Conservation (phyloP, 2,888 invertebrate species). For the Synanthedon myopaeformis region DNA sequence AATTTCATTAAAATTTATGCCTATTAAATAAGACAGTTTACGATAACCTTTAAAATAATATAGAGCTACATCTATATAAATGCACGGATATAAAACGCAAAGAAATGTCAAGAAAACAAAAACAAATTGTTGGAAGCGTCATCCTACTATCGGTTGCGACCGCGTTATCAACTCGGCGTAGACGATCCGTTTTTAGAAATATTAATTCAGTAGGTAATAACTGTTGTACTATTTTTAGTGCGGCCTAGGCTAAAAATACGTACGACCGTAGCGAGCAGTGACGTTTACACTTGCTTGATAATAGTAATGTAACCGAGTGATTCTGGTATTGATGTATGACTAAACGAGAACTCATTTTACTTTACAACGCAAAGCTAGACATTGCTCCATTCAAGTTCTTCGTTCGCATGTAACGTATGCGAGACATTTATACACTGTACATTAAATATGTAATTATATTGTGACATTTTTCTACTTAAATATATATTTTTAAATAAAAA, state of each 20-base stretch:
- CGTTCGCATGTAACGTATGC: too few species aligned
- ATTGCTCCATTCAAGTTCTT: too few species aligned
- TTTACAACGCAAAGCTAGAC: background rate
- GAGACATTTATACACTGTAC: too few species aligned
- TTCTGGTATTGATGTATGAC: background rate
- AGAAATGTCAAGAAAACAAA: constrained; percentile 29
- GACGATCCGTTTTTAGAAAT: constrained; percentile 70
- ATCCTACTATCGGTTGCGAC: constrained; percentile 48
- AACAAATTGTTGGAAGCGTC: constrained; percentile 44
- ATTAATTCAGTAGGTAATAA: constrained; percentile 66
- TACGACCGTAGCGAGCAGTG: constrained; percentile 39
- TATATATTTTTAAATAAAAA: too few species aligned
- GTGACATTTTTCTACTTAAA: too few species aligned
- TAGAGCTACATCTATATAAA: too few species aligned
- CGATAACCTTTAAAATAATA: too few species aligned
- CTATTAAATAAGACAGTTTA: too few species aligned
- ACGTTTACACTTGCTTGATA: constrained; percentile 62
- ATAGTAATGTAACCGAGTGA: constrained; percentile 43
- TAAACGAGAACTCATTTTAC: background rate
- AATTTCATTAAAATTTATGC: too few species aligned
- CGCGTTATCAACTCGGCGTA: constrained; percentile 57
- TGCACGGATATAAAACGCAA: constrained; percentile 6
- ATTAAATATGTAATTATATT: too few species aligned
- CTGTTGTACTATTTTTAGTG: constrained; percentile 65
- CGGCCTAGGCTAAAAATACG: constrained; percentile 67